Base-by-base conservation (phyloP, 1,140 invertebrate genomes). In the Drosophila malerkotliana region DNA sequence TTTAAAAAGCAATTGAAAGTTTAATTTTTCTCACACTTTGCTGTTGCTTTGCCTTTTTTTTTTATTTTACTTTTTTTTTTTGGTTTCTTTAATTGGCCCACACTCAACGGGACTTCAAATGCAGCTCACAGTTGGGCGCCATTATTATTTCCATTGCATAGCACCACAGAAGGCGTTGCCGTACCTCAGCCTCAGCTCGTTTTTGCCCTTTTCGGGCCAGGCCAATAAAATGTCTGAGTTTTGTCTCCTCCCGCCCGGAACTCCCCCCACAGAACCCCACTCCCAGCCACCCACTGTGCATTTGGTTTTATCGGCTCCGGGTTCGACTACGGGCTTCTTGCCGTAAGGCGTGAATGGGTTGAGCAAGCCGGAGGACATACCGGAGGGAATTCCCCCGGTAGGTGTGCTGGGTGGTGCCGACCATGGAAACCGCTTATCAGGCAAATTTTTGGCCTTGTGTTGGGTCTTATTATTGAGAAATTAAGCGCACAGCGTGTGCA, bases 401-500 rank as follows among this genome's bases (percentile, higher is more conserved):
- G 15, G n/a, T 15, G 41, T 15, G 12, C 3, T 30, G 14, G 48
- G 32, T 30, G 34, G 9, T 37, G 41, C n/a, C n/a, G 39, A 15
- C 60, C 49, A 37, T 47, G 58, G 51, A 77, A 77, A 77, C 47
- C 57, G 81, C 82, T 85, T 87, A 81, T 81, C 77, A 78, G 69
- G 68, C 61, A 71, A 77, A 78, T 80, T 87, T 77, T 56, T 67
- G 34, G 57, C 59, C 67, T 78, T 84, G 72, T 79, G 72, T 62
- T 72, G 61, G 57, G 64, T 67, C 67, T 63, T 59, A 77, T 81
- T 85, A 87, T 87, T 87, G 77, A 78, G 78, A 87, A 87, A 85
- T 87, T 78, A 81, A 85, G 82, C 55, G 64, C 53, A 48, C 53
- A 67, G 58, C 78, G 74, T 82, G 77, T 81, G 81, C 72, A 76